Conservation (phyloP, 2,888 invertebrate genomes). For the Galerucella calmariensis region DNA sequence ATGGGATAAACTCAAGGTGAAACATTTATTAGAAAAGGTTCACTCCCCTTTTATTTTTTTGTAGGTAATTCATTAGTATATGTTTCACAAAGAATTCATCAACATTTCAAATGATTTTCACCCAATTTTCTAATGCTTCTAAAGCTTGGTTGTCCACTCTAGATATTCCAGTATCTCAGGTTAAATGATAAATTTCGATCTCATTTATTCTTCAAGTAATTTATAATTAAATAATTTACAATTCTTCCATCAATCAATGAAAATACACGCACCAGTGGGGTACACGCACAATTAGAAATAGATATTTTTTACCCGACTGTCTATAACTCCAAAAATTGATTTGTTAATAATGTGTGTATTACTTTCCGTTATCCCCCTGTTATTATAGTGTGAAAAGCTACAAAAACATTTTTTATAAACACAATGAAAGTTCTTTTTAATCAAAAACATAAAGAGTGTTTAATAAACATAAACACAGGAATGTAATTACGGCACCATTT, state of each 20-base stretch:
- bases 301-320: conserved; percentile 10
- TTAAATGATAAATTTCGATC: background rate
- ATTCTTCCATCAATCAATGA: conserved; percentile 24
- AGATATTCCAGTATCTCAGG: background rate
- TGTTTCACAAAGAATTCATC: too few species aligned
- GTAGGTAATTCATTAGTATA: too few species aligned
- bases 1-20: too few species aligned
- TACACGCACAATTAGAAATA: conserved; percentile 33
- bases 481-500: too few species aligned
- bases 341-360: background rate
- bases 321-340: too few species aligned
- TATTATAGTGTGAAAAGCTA: background rate
- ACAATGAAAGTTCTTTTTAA: too few species aligned
- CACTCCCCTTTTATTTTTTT: too few species aligned
- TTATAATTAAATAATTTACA: background rate
- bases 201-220: conserved; percentile 12
- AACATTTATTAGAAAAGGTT: too few species aligned
- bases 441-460: too few species aligned
- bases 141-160: conserved; percentile 1
- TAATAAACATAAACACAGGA: too few species aligned
- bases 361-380: background rate
- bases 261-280: conserved; percentile 31
- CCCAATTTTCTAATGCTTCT: too few species aligned
- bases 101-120: too few species aligned
- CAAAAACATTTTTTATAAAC: background rate